Conservation (phyloP, 2,797 vertebrate genomes). For the Geotrypetes seraphini region DNA sequence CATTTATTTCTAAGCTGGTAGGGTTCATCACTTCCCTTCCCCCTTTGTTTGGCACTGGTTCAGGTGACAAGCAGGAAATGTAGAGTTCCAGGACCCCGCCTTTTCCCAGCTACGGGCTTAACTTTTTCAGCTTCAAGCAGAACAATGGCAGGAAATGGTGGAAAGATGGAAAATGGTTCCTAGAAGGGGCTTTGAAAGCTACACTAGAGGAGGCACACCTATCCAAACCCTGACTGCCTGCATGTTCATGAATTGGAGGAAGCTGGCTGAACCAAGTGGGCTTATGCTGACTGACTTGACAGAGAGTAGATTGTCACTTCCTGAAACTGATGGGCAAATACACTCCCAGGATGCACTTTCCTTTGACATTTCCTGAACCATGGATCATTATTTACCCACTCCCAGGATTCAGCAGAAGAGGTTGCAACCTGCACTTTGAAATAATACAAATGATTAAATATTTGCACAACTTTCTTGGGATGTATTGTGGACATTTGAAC, state of each 20-base stretch:
- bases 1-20: constrained; percentile 29
- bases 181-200: constrained; percentile 49
- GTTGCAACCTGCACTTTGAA: background rate
- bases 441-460: background rate
- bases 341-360: constrained; percentile 53
- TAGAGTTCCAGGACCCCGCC: constrained; percentile 40
- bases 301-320: constrained; percentile 45
- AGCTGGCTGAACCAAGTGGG: constrained; percentile 34
- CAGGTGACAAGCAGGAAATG: constrained; percentile 49
- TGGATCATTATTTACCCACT: constrained; percentile 27
- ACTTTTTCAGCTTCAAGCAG: constrained; percentile 49
- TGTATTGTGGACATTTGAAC: background rate
- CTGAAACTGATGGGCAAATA: constrained; percentile 37
- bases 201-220: constrained; percentile 38
- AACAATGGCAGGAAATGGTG: constrained; percentile 69
- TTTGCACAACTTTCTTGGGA: background rate
- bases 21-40: constrained; percentile 5
- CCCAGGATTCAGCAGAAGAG: constrained; percentile 1
- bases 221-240: constrained; percentile 34
- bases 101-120: constrained; percentile 40
- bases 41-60: constrained; percentile 34
- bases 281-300: constrained; percentile 43
- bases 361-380: constrained; percentile 40
- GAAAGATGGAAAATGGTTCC: constrained; percentile 44
- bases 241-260: constrained; percentile 52